Evolutionary conservation across 2,888 invertebrate species (phyloP).

Genomic region (Megastigmus dorsalis): DNA sequence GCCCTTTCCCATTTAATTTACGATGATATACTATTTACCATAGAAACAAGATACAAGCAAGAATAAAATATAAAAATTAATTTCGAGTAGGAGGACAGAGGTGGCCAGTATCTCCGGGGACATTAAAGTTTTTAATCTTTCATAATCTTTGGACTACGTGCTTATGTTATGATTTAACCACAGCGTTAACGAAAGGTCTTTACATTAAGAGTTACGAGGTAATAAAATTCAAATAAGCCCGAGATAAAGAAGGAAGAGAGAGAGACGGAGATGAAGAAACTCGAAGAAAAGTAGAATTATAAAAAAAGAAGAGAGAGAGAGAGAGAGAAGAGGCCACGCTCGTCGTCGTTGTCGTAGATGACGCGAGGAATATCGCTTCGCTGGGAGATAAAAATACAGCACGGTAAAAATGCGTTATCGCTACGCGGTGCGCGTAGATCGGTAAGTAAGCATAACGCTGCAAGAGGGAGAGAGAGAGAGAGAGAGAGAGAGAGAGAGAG

Average conservation of each 20-base stretch:
- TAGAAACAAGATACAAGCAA: constrained; percentile 5
- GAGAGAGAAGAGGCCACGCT: background rate
- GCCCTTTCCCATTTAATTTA: constrained; percentile 3
- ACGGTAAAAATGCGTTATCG: constrained; percentile 46
- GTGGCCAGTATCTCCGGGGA: constrained; percentile 12
- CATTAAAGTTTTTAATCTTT: constrained; percentile 49
- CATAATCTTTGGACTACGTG: constrained; percentile 42
- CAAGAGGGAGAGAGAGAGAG: background rate
- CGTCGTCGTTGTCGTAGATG: constrained; percentile 36
- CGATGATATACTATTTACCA: background rate
- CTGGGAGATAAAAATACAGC: constrained; percentile 34
- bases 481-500: background rate
- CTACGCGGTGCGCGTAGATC: constrained; percentile 27
- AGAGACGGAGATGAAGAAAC: constrained; percentile 12
- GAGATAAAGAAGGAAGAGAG: constrained; percentile 41
- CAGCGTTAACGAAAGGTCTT: constrained; percentile 54
- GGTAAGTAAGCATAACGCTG: constrained; percentile 33
- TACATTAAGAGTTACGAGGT: constrained; percentile 52
- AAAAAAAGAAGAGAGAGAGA: constrained; percentile 22
- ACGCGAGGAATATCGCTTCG: constrained; percentile 35
- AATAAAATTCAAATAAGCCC: constrained; percentile 55
- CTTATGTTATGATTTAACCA: constrained; percentile 54
- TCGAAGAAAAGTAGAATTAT: constrained; percentile 20
- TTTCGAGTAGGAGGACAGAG: constrained; percentile 22
- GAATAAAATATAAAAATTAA: constrained; percentile 32